These are phyloP conservation scores for Paratilapia polleni DNA, from an alignment of 2,113 vertebrate species.

Conservation along the genomic window DNA sequence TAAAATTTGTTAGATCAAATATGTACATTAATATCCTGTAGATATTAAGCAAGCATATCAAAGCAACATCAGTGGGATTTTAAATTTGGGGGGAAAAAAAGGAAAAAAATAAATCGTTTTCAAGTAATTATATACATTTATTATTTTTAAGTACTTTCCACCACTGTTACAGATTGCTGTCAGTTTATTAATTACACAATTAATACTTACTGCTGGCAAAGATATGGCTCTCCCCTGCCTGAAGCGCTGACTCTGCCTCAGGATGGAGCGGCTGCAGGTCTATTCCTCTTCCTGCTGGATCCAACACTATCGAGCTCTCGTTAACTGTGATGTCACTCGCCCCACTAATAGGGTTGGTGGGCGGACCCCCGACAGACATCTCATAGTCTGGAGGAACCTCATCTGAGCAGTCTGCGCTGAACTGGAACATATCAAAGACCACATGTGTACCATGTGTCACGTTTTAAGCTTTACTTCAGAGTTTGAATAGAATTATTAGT, in stretches of 20 bases:
- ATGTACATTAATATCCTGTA: no score
- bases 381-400: slow-evolving; percentile 91
- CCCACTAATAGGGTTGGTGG: slow-evolving; percentile 89
- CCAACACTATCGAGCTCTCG: slow-evolving; percentile 90
- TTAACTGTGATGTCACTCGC: slow-evolving; percentile 91
- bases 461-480: background rate
- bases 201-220: slow-evolving; percentile 87
- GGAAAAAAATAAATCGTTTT: no score
- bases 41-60: no score
- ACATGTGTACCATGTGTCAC: background rate
- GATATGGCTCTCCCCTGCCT: slow-evolving; percentile 81
- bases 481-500: background rate
- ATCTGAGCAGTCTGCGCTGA: slow-evolving; percentile 90
- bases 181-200: background rate
- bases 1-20: no score
- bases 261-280: slow-evolving; percentile 85
- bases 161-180: background rate
- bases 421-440: slow-evolving; percentile 71
- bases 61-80: no score
- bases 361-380: slow-evolving; percentile 84
- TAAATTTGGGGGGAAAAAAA: no score
- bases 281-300: slow-evolving; percentile 80
- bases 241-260: slow-evolving; percentile 79
- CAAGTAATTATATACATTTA: no score
- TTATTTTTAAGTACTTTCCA: background rate